A percentile compares a stretch with the other conserved stretches of the same genome.
phyloP scores from a whole-genome alignment of 2,888 invertebrate species.

The Uloborus plumipes region DNA sequence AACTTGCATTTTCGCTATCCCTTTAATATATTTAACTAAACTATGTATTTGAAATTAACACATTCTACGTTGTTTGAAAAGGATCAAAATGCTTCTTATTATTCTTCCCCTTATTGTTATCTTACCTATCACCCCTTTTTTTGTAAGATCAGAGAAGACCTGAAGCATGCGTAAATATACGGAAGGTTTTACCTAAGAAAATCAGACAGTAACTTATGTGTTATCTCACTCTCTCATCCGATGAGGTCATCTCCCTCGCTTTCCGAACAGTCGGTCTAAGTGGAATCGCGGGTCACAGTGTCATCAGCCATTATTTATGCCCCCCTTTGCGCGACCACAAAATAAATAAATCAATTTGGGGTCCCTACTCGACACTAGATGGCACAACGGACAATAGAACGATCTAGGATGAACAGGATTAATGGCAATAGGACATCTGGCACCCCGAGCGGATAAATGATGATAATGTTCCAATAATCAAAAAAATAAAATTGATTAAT shows the following conservation, averaged over 20 bases:
- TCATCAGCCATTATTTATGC: conserved; percentile 33
- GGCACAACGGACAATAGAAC: conserved; percentile 24
- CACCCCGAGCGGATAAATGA: conserved; percentile 31
- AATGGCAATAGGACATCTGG: conserved; percentile 25
- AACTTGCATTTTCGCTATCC: too few species aligned
- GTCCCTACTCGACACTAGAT: conserved; percentile 35
- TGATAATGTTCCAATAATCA: conserved; percentile 40
- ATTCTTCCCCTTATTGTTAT: too few species aligned
- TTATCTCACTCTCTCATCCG: not conserved
- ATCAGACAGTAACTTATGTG: too few species aligned
- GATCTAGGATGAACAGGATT: conserved; percentile 21
- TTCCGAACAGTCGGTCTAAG: conserved; percentile 14
- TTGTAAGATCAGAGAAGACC: too few species aligned
- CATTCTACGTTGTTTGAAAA: too few species aligned
- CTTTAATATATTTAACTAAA: too few species aligned
- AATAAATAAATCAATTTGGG: conserved; percentile 44
- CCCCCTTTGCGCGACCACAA: conserved; percentile 19
- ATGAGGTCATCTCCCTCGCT: conserved; percentile 7
- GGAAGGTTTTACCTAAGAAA: too few species aligned
- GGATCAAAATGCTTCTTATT: too few species aligned
- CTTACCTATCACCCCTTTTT: too few species aligned
- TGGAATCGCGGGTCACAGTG: conserved; percentile 33
- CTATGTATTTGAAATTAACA: too few species aligned
- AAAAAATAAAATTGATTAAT: conserved; percentile 32
- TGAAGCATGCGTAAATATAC: too few species aligned